Evolutionary conservation across 2,888 invertebrate species (phyloP), one percentile per base, ranked within the genome.

Genomic region (Rhyacophila evoluta): DNA sequence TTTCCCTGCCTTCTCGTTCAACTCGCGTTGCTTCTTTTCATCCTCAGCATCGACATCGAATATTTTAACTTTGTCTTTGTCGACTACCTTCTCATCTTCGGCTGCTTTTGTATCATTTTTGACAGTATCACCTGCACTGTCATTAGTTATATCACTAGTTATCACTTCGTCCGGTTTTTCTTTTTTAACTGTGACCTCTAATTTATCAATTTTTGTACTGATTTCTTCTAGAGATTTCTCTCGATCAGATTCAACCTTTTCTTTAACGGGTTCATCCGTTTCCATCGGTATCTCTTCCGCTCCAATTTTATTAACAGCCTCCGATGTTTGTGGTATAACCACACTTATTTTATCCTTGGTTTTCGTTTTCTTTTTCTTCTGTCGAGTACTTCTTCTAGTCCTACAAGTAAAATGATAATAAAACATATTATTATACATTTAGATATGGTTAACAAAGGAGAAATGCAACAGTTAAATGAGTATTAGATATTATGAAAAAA

Each of bases 381-480:
- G 78, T 5, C 78, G 37, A 79, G 27, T 84, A 82, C 36, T 83
- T 83, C 41, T 84, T 84, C 67, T 82, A 82, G 25, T 81, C 5
- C 76, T 78, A 38, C 4, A n/a, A n/a, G n/a, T n/a, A n/a, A n/a
- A n/a, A n/a, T n/a, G n/a, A n/a, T n/a, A n/a, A n/a, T n/a, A n/a
- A n/a, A n/a, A n/a, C n/a, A n/a, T n/a, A n/a, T n/a, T n/a, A n/a
- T n/a, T n/a, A n/a, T n/a, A n/a, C n/a, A n/a, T n/a, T n/a, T n/a
- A n/a, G n/a, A n/a, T n/a, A n/a, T n/a, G n/a, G n/a, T n/a, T n/a
- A n/a, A n/a, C n/a, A n/a, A n/a, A n/a, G n/a, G n/a, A n/a, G n/a
- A n/a, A n/a, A n/a, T n/a, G n/a, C n/a, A n/a, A n/a, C n/a, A n/a
- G n/a, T n/a, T n/a, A n/a, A n/a, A n/a, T n/a, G n/a, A n/a, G n/a